Conservation (phyloP, 2,888 invertebrate genomes). For the Watsonalla binaria region DNA sequence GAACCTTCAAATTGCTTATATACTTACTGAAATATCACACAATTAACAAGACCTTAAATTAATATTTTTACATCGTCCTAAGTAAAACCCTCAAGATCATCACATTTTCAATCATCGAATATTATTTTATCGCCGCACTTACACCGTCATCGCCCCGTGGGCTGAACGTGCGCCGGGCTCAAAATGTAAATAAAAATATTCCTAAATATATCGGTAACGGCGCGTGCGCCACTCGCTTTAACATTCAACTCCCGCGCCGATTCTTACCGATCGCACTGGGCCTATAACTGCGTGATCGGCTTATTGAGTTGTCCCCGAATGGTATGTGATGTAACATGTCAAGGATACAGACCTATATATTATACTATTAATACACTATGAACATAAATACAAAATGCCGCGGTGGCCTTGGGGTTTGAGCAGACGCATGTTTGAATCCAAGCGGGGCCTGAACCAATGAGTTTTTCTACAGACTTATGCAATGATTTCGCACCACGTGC, state of each 20-base stretch:
- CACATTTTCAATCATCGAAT: background rate
- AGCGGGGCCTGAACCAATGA: too few relatives aligned
- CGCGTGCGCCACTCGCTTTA: slow-evolving; percentile 61
- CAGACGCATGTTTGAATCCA: too few relatives aligned
- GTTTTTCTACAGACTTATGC: too few relatives aligned
- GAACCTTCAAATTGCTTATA: too few relatives aligned
- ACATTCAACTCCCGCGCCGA: slow-evolving; percentile 62
- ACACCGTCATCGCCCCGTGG: slow-evolving; percentile 9
- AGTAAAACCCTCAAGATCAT: slow-evolving; percentile 6
- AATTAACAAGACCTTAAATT: too few relatives aligned
- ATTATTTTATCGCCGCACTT: background rate
- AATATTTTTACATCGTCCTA: background rate
- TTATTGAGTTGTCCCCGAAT: slow-evolving; percentile 48
- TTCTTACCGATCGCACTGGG: slow-evolving; percentile 44
- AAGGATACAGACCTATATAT: slow-evolving; percentile 10
- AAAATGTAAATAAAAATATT: slow-evolving; percentile 59
- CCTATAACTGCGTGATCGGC: slow-evolving; percentile 54
- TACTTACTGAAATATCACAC: too few relatives aligned
- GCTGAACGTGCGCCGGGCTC: slow-evolving; percentile 37
- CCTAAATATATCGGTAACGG: slow-evolving; percentile 61
- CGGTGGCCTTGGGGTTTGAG: too few relatives aligned
- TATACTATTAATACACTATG: too few relatives aligned
- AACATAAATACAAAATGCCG: too few relatives aligned
- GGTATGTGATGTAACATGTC: slow-evolving; percentile 37
- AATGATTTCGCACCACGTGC: too few relatives aligned